These are phyloP conservation scores for Corbicula japonica DNA, from an alignment of 2,888 invertebrate genomes.

Conservation along the genomic window DNA sequence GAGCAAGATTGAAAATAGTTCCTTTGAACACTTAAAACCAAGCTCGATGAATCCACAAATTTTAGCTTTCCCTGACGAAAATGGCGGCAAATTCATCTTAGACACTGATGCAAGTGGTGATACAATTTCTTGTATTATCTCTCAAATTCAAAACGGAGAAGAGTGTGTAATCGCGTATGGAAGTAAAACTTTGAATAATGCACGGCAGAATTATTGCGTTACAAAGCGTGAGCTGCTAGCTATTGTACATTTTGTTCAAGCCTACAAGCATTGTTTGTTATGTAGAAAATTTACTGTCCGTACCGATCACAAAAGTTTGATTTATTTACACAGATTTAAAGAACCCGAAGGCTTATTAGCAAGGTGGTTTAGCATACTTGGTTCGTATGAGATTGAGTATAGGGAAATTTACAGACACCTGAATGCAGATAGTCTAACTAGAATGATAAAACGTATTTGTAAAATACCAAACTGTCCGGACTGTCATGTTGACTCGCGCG, in stretches of 20 bases:
- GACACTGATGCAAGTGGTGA: constrained; percentile 19
- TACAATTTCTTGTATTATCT: constrained; percentile 21
- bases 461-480: constrained; percentile 15
- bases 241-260: constrained; percentile 23
- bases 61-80: constrained; percentile 12
- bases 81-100: constrained; percentile 18
- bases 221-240: constrained; percentile 33
- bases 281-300: constrained; percentile 24
- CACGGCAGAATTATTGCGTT: constrained; percentile 35
- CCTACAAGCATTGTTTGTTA: constrained; percentile 24
- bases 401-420: constrained; percentile 8
- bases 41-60: constrained; percentile 10
- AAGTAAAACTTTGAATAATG: constrained; percentile 13
- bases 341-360: constrained; percentile 36
- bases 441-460: constrained; percentile 10
- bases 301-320: constrained; percentile 25
- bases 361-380: constrained; percentile 22
- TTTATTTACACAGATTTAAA: constrained; percentile 13
- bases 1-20: background rate
- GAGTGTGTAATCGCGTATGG: constrained; percentile 30
- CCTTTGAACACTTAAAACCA: constrained; percentile 22
- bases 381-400: constrained; percentile 18
- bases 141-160: constrained; percentile 26
- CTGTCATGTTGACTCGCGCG: background rate
- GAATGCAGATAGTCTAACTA: constrained; percentile 25